Percentiles rank a stretch among this genome's conserved stretches.
Conservation (phyloP, 2,113 vertebrate species). For the Stigmatopora argus region DNA sequence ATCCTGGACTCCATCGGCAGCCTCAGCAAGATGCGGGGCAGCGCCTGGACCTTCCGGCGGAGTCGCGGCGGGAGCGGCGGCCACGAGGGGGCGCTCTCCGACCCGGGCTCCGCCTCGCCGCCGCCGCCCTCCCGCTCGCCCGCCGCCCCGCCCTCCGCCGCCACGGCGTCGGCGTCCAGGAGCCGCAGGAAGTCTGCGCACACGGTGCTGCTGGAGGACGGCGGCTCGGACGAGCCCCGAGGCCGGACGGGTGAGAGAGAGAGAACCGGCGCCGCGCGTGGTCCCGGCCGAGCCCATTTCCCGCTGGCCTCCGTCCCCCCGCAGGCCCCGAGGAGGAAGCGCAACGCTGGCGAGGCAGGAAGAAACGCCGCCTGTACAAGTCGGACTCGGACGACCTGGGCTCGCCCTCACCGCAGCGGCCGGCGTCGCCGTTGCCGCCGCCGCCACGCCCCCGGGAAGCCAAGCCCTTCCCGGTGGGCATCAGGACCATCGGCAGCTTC, state of each 20-base stretch:
- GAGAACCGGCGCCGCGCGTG: too few species aligned
- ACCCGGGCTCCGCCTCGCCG: conserved; percentile 48
- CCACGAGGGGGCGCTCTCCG: conserved; percentile 40
- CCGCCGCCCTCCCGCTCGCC: conserved; percentile 42
- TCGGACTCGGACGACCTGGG: conserved; percentile 65
- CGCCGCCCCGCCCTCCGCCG: accelerated
- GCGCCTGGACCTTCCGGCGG: conserved; percentile 75
- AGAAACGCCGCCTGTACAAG: conserved; percentile 70
- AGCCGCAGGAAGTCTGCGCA: conserved; percentile 79
- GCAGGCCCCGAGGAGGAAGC: conserved; percentile 35
- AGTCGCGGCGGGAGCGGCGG: conserved; percentile 47
- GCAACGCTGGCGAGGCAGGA: conserved; percentile 43
- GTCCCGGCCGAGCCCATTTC: too few species aligned
- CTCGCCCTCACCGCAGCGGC: conserved; percentile 24
- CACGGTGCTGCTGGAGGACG: conserved; percentile 81
- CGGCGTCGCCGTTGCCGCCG: conserved; percentile 5
- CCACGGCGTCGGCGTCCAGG: conserved; percentile 56
- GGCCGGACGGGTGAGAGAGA: conserved; percentile 32
- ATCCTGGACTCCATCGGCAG: conserved; percentile 90
- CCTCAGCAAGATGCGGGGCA: conserved; percentile 81
- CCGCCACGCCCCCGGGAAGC: conserved; percentile 42
- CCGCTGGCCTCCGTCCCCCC: conserved; percentile 11
- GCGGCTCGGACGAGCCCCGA: conserved; percentile 66
- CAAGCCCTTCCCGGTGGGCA: conserved; percentile 56
- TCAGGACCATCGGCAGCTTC: conserved; percentile 57